Percentiles rank a stretch among this genome's conserved stretches.
Conservation (phyloP, 2,888 invertebrate genomes). For the Gari tellinella region DNA sequence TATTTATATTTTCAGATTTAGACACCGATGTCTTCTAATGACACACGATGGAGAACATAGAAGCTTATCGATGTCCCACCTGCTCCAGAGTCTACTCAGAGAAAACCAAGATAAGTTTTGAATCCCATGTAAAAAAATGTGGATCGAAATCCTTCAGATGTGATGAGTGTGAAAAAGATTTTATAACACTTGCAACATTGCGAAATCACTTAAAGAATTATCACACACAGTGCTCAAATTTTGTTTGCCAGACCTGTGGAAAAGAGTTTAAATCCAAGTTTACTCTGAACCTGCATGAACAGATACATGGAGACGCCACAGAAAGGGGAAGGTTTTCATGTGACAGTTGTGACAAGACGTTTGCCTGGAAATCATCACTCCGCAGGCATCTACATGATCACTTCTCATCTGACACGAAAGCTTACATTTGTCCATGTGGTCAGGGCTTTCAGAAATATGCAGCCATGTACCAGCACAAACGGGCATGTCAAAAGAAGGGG, state of each 20-base stretch:
- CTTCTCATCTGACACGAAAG: background rate
- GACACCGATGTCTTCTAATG: too few relatives aligned
- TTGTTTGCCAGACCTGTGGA: constrained; percentile 7
- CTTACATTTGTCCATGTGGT: constrained; percentile 24
- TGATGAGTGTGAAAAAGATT: constrained; percentile 19
- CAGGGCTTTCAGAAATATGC: constrained; percentile 15
- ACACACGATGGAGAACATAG: too few relatives aligned
- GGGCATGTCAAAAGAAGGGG: background rate
- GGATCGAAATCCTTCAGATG: constrained; percentile 21
- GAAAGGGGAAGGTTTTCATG: constrained; percentile 10
- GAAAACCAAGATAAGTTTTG: constrained; percentile 5
- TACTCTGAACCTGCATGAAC: constrained; percentile 2
- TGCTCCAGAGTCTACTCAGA: constrained; percentile 16
- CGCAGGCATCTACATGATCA: constrained; percentile 25
- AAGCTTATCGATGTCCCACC: constrained; percentile 9
- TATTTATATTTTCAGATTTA: too few relatives aligned
- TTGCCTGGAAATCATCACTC: constrained; percentile 15
- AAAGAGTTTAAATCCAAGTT: constrained; percentile 17
- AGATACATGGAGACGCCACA: constrained; percentile 6
- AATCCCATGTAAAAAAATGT: constrained; percentile 19
- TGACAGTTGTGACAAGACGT: constrained; percentile 16
- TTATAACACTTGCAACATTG: background rate
- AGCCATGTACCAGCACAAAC: constrained; percentile 13
- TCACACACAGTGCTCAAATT: constrained; percentile 1
- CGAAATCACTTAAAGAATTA: constrained; percentile 7